phyloP scores from a whole-genome alignment of 2,797 vertebrate genomes.

The Galagoides demidoff region DNA sequence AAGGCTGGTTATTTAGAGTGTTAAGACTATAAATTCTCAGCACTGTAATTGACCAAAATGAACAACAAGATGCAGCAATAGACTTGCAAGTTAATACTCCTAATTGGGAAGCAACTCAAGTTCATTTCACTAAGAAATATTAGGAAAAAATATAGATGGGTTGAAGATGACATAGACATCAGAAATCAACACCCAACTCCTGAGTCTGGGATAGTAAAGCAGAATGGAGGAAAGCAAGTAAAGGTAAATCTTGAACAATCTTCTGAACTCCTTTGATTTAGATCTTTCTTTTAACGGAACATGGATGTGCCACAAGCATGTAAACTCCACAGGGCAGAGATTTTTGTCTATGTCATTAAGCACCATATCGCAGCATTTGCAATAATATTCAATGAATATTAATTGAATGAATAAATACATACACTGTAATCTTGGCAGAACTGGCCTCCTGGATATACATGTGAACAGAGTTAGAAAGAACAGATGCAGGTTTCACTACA shows the following conservation, averaged over 20 bases:
- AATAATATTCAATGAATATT: neutral
- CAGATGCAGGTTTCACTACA: neutral
- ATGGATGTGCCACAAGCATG: neutral
- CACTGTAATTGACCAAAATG: neutral
- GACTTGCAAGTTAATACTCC: neutral
- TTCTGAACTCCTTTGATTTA: neutral
- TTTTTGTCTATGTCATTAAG: neutral
- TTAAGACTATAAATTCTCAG: neutral
- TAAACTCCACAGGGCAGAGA: neutral
- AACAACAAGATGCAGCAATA: constrained; percentile 14
- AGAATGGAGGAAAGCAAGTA: neutral
- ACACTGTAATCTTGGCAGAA: neutral
- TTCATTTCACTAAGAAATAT: constrained; percentile 31
- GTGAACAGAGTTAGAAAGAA: neutral
- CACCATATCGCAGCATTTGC: neutral
- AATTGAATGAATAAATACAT: neutral
- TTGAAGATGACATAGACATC: constrained; percentile 15
- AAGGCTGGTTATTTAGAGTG: neutral
- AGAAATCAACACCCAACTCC: neutral
- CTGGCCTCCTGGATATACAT: neutral
- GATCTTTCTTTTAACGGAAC: neutral
- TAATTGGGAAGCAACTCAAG: neutral
- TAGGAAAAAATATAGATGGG: constrained; percentile 43
- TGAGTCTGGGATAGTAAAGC: neutral
- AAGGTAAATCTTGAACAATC: neutral